Evolutionary conservation across 2,113 vertebrate species (phyloP), one percentile per base, ranked within the genome.

Genomic region (Naja naja): DNA sequence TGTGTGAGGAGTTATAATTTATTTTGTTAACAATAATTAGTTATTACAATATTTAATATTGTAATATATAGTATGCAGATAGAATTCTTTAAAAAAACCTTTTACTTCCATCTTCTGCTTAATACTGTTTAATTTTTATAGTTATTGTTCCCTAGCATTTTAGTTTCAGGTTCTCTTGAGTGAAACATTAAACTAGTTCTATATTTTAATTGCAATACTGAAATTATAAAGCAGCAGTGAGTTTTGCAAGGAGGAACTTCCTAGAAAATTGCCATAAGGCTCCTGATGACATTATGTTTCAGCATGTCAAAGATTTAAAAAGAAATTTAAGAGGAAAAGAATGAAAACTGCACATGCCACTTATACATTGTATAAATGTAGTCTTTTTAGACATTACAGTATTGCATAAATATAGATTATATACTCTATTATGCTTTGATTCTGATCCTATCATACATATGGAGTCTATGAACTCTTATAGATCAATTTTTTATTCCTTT

Each of bases 181-280:
- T 91, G 91, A 90, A 94, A 86, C 90, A 85, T 39, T 90, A 49
- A 69, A 39, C 5, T 58, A 94, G 86, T 94, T 96, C 94, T 92
- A 87, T 94, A 60, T 90, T 94, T 93, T 93, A 49, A 92, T 54
- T 90, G 52, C 88, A 74, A 85, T 92, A 49, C 53, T 90, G 52
- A 90, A 94, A 56, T 27, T 87, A 27, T 3, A 85, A 85, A 74
- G 55, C 12, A 90, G 92, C 23, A 92, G 27, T 91, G 27, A 49
- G 7, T 69, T 90, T 93, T 96, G 3, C 43, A 43, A 54, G 34
- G 49, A 58, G n/a, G 11, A 92, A 12, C 55, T 92, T 89, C 49
- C 6, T 45, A 39, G 90, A 93, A 87, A 94, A 90, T 30, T 47
- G 27, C 9, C 45, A 86, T 45, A 3, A 27, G 69, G n/a, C 47